These are phyloP conservation scores for Hydraecia micacea DNA, from an alignment of 2,888 invertebrate genomes.

Conservation along the genomic window DNA sequence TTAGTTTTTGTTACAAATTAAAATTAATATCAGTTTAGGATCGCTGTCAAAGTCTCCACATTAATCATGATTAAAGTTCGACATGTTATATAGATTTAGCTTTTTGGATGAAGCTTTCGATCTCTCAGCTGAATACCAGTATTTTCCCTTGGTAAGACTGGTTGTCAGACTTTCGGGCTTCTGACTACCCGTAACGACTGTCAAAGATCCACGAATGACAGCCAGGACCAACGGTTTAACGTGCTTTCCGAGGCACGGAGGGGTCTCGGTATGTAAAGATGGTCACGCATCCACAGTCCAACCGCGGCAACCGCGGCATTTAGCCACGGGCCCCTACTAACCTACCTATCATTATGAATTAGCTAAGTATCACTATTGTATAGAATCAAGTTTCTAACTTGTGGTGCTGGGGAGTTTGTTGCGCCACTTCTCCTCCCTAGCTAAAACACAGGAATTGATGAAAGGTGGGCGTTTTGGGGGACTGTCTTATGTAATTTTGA, in stretches of 20 bases:
- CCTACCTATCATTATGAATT: background rate
- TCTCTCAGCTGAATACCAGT: background rate
- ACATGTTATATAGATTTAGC: constrained; percentile 51
- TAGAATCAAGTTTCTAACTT: background rate
- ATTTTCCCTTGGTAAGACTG: no score
- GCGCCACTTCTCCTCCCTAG: background rate
- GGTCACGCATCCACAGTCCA: no score
- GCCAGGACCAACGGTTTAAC: no score
- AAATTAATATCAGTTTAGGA: constrained; percentile 63
- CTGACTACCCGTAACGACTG: no score
- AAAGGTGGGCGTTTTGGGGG: background rate
- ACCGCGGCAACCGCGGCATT: no score
- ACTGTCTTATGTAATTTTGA: background rate
- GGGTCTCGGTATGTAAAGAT: no score
- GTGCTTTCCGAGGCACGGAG: no score
- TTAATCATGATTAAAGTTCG: constrained; percentile 63
- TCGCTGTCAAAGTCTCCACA: constrained; percentile 55
- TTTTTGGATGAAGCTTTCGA: constrained; percentile 24
- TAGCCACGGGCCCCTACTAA: no score
- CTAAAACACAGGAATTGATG: background rate
- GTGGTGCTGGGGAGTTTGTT: background rate
- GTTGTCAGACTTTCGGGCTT: no score
- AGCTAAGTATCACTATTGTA: background rate
- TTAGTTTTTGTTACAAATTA: constrained; percentile 63
- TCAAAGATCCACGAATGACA: no score